Base-by-base conservation (phyloP, 2,888 invertebrate species). In the Adineta ricciae region DNA sequence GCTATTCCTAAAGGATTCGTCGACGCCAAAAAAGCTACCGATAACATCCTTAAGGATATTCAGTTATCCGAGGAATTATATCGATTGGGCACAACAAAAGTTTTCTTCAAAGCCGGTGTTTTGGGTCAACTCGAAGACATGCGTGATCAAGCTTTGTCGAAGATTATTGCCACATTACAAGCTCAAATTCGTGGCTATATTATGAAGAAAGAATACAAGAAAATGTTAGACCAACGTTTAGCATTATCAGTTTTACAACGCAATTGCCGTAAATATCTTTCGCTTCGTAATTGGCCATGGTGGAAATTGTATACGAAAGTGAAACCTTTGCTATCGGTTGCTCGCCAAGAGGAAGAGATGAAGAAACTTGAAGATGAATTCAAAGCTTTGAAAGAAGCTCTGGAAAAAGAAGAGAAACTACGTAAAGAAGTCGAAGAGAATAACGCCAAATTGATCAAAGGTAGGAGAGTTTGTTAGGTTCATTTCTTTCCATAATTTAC, bases 41-140 rank as follows among this genome's bases (percentile, higher is more conserved):
- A 89, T 85, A 90, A 90, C 87, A 90, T 91, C 72, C 93, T 92
- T 87, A 88, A 89, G 84, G 86, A 86, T 46, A 90, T 91, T 52
- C 93, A 93, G 91, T 93, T 99, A 91, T 96, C 96, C 92, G 93
- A 94, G 88, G 97, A 97, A 91, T 94, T 94, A 92, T 99, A 96
- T 93, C 94, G 96, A 93, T 94, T 97, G 91, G 99, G 99, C 92
- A 95, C 95, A 92, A 99, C 97, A 88, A 99, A 99, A 95, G 97
- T 97, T 94, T 99, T 99, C 96, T 99, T 99, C 96, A 96, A 98
- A 90, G 98, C 99, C 89, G 99, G 99, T 93, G 97, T 98, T 92
- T 93, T 99, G 93, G 99, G 99, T 95, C 96, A 96, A 92, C 95
- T 99, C 94, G 99, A 99, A 92, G 99, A 99, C 92, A 93, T 98